These are phyloP conservation scores for Dipus sagitta DNA, from an alignment of 2,797 vertebrate species.

Conservation along the genomic window DNA sequence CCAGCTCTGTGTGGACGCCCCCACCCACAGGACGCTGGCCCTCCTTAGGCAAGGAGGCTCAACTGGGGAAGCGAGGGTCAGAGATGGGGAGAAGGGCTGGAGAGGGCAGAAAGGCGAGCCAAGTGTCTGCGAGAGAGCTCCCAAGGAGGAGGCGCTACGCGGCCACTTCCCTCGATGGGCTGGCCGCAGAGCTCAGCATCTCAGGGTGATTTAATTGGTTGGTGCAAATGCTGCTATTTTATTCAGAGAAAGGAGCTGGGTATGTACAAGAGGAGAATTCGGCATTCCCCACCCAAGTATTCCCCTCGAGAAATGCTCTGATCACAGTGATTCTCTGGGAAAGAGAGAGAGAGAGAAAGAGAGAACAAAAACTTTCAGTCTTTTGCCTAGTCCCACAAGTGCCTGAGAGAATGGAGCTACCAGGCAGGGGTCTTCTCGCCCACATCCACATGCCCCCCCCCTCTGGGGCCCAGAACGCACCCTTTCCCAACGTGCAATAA, in stretches of 20 bases:
- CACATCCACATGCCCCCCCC: not conserved
- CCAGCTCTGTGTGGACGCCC: fast-evolving
- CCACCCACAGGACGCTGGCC: not conserved
- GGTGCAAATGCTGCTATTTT: not conserved
- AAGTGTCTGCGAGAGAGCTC: not conserved
- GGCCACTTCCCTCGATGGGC: not conserved
- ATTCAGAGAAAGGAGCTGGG: not conserved
- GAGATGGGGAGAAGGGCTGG: not conserved
- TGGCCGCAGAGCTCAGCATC: not conserved
- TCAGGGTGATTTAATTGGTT: not conserved
- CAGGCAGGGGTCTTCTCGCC: not conserved
- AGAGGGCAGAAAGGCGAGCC: not conserved
- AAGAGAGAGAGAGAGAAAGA: not conserved
- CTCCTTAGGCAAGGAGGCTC: not conserved
- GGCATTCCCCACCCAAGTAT: not conserved
- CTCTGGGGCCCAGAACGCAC: not conserved
- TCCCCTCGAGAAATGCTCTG: not conserved
- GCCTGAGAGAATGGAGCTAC: not conserved
- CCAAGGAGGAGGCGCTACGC: not conserved
- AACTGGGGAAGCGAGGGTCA: not conserved
- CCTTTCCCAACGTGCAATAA: slow-evolving; percentile 47
- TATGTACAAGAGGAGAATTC: not conserved
- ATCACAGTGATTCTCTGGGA: not conserved
- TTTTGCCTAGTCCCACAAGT: not conserved
- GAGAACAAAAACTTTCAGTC: not conserved